These are phyloP conservation scores for Lagorchestes hirsutus DNA, from an alignment of 2,797 vertebrate species.

Conservation along the genomic window DNA sequence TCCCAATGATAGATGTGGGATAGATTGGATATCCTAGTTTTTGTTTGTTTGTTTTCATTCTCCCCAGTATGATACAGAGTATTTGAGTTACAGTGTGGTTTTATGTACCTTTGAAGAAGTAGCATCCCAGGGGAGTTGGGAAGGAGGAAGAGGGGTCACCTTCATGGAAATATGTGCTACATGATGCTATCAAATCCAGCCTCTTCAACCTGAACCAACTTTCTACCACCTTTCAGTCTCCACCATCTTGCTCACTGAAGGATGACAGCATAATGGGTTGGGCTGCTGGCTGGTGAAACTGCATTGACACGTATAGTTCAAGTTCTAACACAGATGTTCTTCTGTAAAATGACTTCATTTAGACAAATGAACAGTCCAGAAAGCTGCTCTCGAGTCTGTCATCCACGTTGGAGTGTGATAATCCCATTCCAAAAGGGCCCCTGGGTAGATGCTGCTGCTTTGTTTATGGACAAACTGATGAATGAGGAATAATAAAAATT, in stretches of 20 bases:
- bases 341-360: conserved; percentile 37
- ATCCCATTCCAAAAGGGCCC: conserved; percentile 25
- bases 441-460: conserved; percentile 5
- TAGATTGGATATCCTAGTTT: neutral
- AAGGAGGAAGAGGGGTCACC: neutral
- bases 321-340: neutral
- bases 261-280: neutral
- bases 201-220: neutral
- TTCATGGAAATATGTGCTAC: neutral
- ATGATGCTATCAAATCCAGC: neutral
- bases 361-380: neutral
- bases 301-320: conserved; percentile 6
- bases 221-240: neutral
- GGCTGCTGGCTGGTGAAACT: conserved; percentile 17
- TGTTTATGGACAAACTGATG: neutral
- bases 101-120: neutral
- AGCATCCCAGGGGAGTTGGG: neutral
- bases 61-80: neutral
- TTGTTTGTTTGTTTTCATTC: neutral
- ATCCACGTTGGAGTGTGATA: neutral
- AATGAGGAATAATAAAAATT: conserved; percentile 37
- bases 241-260: neutral
- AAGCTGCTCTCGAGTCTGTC: neutral
- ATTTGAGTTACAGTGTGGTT: neutral
- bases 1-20: neutral